phyloP scores from a whole-genome alignment of 2,797 vertebrate species.

The Vireo griseus region DNA sequence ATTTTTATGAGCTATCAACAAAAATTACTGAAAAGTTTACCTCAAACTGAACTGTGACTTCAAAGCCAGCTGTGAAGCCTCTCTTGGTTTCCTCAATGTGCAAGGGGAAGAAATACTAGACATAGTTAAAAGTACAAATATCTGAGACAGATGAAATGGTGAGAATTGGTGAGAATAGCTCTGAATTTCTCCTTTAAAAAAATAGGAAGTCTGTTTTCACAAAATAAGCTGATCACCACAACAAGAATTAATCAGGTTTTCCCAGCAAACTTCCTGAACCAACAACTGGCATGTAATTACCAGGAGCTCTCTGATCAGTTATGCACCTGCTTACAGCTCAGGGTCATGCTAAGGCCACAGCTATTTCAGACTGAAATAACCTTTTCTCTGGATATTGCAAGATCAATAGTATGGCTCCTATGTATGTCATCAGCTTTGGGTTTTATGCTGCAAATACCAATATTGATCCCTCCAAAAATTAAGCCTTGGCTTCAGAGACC shows the following conservation, averaged over 20 bases:
- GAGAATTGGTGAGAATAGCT: background rate
- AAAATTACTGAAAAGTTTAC: background rate
- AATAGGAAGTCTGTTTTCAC: background rate
- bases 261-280: background rate
- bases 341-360: background rate
- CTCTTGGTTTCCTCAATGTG: background rate
- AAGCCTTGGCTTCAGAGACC: background rate
- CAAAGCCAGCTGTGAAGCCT: background rate
- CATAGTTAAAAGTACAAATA: background rate
- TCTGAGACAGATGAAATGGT: background rate
- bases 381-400: background rate
- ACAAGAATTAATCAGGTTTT: background rate
- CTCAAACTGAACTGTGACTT: background rate
- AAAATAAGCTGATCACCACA: background rate
- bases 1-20: background rate
- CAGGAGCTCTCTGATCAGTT: background rate
- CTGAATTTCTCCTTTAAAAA: background rate
- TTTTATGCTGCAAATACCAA: background rate
- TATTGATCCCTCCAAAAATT: constrained; percentile 36
- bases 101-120: background rate
- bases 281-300: background rate
- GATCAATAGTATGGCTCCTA: constrained; percentile 15
- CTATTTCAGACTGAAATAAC: background rate
- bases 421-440: background rate
- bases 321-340: background rate